A percentile compares a stretch with the other conserved stretches of the same genome.
Evolutionary conservation across 1,140 invertebrate genomes (phyloP).

Genomic region (Brachystomella parvula): DNA sequence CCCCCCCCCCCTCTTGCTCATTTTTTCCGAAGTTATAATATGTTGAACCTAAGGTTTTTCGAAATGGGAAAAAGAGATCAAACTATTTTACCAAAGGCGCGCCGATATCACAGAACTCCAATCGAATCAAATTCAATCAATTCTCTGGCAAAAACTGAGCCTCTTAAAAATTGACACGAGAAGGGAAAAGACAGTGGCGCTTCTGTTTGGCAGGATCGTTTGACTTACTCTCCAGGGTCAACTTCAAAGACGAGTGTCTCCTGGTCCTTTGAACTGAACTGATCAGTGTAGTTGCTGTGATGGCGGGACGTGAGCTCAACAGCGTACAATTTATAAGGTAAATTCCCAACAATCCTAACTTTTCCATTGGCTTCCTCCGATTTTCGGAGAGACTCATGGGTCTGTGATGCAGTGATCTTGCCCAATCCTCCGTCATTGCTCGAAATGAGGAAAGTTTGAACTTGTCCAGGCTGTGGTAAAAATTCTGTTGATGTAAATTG

Average conservation of each 20-base stretch:
- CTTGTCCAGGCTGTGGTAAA: neutral
- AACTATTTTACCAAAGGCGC: no score
- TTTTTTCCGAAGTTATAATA: no score
- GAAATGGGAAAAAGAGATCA: no score
- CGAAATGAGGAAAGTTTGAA: neutral
- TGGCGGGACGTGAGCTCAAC: neutral
- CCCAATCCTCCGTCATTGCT: neutral
- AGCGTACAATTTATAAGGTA: neutral
- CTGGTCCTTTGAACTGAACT: neutral
- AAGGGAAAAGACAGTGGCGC: no score
- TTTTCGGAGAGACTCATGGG: neutral
- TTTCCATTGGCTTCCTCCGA: neutral
- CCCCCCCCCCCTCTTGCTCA: no score
- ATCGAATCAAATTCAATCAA: neutral
- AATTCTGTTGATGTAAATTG: neutral
- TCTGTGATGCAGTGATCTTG: neutral
- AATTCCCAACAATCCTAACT: neutral
- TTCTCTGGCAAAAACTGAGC: neutral
- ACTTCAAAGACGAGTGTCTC: neutral
- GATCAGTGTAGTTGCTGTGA: neutral
- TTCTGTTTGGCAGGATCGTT: no score
- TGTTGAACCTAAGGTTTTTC: no score
- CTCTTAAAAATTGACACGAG: no score
- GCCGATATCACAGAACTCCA: neutral
- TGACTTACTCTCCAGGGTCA: neutral